Base-by-base conservation (phyloP, 2,888 invertebrate genomes). In the Macroteleia sp. region DNA sequence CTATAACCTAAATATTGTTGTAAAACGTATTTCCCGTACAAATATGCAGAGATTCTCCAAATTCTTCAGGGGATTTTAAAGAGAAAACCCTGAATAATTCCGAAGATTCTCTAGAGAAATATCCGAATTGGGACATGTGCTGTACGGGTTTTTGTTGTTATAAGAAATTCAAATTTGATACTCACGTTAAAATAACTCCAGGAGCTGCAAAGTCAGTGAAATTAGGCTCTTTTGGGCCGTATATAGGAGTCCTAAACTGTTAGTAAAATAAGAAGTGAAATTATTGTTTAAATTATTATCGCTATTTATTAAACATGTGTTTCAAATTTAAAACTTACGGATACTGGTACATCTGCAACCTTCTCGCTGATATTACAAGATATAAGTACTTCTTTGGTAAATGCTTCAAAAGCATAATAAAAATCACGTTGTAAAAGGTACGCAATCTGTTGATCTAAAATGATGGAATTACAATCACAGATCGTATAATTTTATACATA, bases 181-280 rank as follows among this genome's bases (percentile, higher is more conserved):
- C 94, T 94, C 89, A 96, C 96, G 97, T 97, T 54, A 98, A 91
- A 82, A 98, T 96, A 48, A 98, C 94, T 77, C 98, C 98, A 1
- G 98, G 98, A 1, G 98, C 98, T 71, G 98, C 98, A 88, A 98
- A 98, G 89, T 98, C 97, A 0, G 97, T 98, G 87, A 98, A 98
- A 87, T 96, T 96, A 0, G 97, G 96, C 59, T 94, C 92, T 22
- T 91, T 89, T 57, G 94, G 92, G 1, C 97, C 97, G 85, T 96
- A 97, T 44, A 97, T 92, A 0, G 97, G 97, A 0, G 92, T 88
- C 81, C 95, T 92, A 89, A 95, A 95, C 94, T 96, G 90, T 19
- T 75, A 44, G 19, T 44, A 59, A 22, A 41, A 59, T 12, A 50
- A 57, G 32, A 70, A 30, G 6, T 46, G 34, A 30, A 20, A 12